Evolutionary conservation across 2,797 vertebrate genomes (phyloP).

Genomic region (Nasua narica): DNA sequence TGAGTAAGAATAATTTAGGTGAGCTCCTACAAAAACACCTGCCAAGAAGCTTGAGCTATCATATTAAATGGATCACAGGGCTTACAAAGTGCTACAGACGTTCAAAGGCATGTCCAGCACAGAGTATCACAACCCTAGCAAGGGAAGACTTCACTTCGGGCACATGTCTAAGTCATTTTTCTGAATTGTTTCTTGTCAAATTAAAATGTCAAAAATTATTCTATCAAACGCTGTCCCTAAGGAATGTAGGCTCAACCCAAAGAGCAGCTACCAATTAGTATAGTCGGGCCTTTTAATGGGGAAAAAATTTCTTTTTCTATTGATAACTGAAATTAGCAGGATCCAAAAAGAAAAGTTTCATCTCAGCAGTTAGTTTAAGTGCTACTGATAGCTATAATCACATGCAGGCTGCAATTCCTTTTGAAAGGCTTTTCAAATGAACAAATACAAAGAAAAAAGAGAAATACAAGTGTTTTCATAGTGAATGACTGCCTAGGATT

Average conservation of each 20-base stretch:
- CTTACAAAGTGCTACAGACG: constrained; percentile 60
- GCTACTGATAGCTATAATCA: constrained; percentile 71
- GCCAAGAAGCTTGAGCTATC: background rate
- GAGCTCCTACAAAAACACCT: constrained; percentile 35
- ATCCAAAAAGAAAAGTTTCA: constrained; percentile 75
- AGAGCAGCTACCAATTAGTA: constrained; percentile 75
- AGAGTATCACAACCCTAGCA: constrained; percentile 14
- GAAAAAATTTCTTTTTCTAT: constrained; percentile 47
- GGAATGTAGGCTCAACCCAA: constrained; percentile 71
- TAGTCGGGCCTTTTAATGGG: constrained; percentile 68
- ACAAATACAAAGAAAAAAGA: constrained; percentile 69
- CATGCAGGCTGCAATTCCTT: constrained; percentile 57
- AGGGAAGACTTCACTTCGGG: constrained; percentile 59
- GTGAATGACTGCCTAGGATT: constrained; percentile 60
- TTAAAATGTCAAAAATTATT: constrained; percentile 81
- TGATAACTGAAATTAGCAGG: constrained; percentile 67
- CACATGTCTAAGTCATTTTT: constrained; percentile 66
- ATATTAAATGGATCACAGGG: constrained; percentile 29
- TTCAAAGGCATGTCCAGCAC: constrained; percentile 67
- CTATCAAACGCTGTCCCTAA: constrained; percentile 68
- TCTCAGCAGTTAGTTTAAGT: constrained; percentile 65
- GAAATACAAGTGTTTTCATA: constrained; percentile 59
- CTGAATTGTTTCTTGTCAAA: constrained; percentile 77
- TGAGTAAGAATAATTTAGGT: background rate
- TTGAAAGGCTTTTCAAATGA: constrained; percentile 71